Evolutionary conservation across 2,113 vertebrate genomes (phyloP).

Genomic region (Uria aalge): DNA sequence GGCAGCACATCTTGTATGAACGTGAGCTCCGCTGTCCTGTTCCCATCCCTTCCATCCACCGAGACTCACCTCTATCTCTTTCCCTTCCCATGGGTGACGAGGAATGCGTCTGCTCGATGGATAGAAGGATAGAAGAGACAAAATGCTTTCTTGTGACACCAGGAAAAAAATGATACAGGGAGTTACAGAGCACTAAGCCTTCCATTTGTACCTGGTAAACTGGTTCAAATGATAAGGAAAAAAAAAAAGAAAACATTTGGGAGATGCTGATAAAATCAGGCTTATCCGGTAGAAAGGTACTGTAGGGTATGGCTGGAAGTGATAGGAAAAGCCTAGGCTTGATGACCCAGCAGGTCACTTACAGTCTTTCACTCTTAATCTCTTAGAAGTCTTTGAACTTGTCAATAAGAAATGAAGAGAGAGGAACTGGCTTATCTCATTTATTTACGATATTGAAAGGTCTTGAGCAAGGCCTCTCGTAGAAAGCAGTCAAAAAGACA

Average conservation of each 20-base stretch:
- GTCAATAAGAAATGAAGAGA: constrained; percentile 21
- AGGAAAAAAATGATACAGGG: constrained; percentile 1
- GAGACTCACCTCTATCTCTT: neutral
- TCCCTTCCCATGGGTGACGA: neutral
- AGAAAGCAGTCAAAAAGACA: constrained; percentile 14
- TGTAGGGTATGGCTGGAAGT: constrained; percentile 41
- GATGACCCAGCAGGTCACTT: constrained; percentile 57
- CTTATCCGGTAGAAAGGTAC: constrained; percentile 52
- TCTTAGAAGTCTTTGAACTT: constrained; percentile 53
- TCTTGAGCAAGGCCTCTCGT: neutral
- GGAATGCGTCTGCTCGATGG: neutral
- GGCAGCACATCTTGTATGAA: neutral
- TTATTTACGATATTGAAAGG: constrained; percentile 34
- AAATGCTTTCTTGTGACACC: neutral
- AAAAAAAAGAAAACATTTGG: constrained; percentile 22
- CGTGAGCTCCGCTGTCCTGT: neutral
- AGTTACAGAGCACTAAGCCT: constrained; percentile 9
- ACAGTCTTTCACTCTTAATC: constrained; percentile 50
- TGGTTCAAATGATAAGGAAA: constrained; percentile 42
- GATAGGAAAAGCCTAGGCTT: constrained; percentile 33
- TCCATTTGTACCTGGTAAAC: constrained; percentile 48
- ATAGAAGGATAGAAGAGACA: neutral
- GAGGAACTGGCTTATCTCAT: constrained; percentile 44
- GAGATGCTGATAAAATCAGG: constrained; percentile 47
- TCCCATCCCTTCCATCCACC: neutral